Conservation (phyloP, 2,888 invertebrate genomes). For the Campopleginae sp. region DNA sequence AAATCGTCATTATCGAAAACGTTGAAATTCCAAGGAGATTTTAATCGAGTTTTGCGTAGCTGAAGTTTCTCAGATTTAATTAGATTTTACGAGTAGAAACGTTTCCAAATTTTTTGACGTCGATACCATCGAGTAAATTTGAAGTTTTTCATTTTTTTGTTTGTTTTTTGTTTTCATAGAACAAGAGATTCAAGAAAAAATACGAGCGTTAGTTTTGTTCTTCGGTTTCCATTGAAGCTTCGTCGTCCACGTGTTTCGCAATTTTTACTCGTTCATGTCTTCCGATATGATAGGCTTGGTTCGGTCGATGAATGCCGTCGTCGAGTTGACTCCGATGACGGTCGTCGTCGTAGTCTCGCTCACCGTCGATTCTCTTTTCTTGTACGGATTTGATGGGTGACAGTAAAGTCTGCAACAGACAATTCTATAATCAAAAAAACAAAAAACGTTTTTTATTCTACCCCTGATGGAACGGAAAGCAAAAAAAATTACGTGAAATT, state of each 20-base stretch:
- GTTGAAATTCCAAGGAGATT: background rate
- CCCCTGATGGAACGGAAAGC: background rate
- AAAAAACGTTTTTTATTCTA: background rate
- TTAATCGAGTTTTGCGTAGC: background rate
- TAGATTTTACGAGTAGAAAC: background rate
- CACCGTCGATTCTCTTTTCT: slow-evolving; percentile 91
- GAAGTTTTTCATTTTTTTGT: slow-evolving; percentile 17
- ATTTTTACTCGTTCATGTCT: slow-evolving; percentile 72
- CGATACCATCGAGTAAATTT: background rate
- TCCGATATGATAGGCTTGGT: slow-evolving; percentile 79
- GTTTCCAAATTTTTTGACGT: background rate
- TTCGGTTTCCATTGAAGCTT: background rate
- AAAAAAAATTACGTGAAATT: background rate
- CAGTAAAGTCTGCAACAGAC: slow-evolving; percentile 88
- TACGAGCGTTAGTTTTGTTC: background rate
- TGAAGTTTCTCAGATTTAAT: background rate
- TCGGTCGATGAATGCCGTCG: slow-evolving; percentile 79
- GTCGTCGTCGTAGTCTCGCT: slow-evolving; percentile 92
- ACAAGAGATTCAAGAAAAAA: slow-evolving; percentile 55
- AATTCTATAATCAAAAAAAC: slow-evolving; percentile 41
- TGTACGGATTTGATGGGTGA: slow-evolving; percentile 87
- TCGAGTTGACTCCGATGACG: slow-evolving; percentile 83
- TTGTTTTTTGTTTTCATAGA: slow-evolving; percentile 32
- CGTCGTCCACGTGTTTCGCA: background rate
- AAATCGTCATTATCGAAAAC: background rate